Conservation (phyloP, 2,888 invertebrate genomes). For the Elegia similella region DNA sequence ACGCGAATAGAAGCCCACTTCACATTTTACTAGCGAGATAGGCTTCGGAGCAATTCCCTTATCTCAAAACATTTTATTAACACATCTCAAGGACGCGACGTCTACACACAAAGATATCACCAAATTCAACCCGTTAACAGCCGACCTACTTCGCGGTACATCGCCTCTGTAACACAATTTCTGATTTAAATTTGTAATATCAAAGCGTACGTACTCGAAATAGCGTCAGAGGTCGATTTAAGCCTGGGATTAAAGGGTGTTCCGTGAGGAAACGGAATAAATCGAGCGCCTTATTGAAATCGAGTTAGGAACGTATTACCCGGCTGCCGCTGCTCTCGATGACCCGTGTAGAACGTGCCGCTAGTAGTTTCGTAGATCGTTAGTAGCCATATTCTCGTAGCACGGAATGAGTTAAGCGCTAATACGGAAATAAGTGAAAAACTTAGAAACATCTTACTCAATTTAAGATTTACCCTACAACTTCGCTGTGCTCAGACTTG, state of each 20-base stretch:
- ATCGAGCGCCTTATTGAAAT: constrained; percentile 51
- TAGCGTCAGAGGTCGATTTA: constrained; percentile 38
- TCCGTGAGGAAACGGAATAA: constrained; percentile 44
- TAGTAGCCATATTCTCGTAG: not conserved
- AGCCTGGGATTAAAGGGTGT: constrained; percentile 35
- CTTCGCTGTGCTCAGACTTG: no score
- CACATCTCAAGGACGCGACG: not conserved
- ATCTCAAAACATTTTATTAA: not conserved
- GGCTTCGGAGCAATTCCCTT: not conserved
- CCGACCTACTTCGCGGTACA: not conserved
- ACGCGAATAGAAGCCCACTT: not conserved
- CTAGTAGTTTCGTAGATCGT: constrained; percentile 32
- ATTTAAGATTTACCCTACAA: no score
- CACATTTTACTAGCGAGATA: constrained; percentile 8
- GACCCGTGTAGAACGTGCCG: constrained; percentile 38
- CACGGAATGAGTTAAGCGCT: not conserved
- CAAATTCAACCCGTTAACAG: not conserved
- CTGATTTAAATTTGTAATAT: constrained; percentile 16
- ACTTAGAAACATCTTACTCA: no score
- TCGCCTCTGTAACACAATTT: constrained; percentile 1
- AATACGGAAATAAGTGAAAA: no score
- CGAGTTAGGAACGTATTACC: constrained; percentile 44
- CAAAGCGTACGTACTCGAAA: constrained; percentile 25
- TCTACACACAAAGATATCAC: not conserved
- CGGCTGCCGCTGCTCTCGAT: constrained; percentile 34